Evolutionary conservation across 1,140 invertebrate genomes (phyloP), one percentile per base, ranked within the genome.

Genomic region (Amyelois transitella): DNA sequence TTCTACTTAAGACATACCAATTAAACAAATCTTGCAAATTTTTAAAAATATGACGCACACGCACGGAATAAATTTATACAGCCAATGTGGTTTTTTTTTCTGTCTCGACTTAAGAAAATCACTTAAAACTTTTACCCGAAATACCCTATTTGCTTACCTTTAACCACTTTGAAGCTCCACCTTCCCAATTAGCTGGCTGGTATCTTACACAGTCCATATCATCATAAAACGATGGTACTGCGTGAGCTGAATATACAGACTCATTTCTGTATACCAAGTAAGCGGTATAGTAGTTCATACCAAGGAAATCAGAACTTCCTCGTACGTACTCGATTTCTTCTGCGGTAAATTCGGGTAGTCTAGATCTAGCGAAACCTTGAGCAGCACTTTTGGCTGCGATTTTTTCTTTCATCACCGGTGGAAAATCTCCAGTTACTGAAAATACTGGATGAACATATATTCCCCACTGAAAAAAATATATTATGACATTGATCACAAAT

Each of bases 371-470:
- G 19, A 48, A 48, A 2, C 45, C 45, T 48, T 48, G 45, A 0
- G 19, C 45, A n/a, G 45, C 45, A 48, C 45, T 48, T 12, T 48
- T 48, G 8, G 45, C 19, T 19, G 45, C 45, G 8, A 48, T 21
- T n/a, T 21, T 48, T 48, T 48, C 45, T n/a, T 48, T 48, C 45
- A 48, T 48, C 5, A 48, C 19, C 12, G 19, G 2, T 2, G 45
- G 45, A 21, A 48, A 48, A n/a, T 48, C 45, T 19, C 45, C 45
- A 48, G 18, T 48, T 20, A 21, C 20, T n/a, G 45, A 48, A 7
- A 21, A 48, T 48, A 48, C 21, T 12, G 45, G 45, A 48, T 48
- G 45, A 20, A 19, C 45, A 21, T 48, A 48, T 22, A 21, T 8
- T 12, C 45, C 45, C 45, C 45, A 48, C 45, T 48, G 20, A 6